Base-by-base conservation (phyloP, 2,797 vertebrate species). In the Yasuhikotakia modesta region DNA sequence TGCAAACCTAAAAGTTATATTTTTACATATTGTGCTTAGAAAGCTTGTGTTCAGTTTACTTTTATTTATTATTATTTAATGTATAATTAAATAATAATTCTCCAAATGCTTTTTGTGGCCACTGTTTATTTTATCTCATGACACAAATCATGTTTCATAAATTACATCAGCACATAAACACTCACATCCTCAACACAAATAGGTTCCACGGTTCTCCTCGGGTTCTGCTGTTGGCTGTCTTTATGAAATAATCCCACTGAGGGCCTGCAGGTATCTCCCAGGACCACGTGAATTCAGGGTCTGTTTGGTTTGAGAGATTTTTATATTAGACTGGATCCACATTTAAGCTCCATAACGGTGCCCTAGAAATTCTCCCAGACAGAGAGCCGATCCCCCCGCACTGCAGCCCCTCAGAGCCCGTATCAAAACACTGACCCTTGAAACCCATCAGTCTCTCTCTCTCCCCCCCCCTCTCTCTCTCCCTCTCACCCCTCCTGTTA, bases 281-380 rank as follows among this genome's bases (percentile, higher is more conserved):
- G 89, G 89, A 87, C 87, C 87, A 86, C 14, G 39, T 85, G 71
- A 77, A 83, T 87, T 86, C 86, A 85, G 85, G 55, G 88, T n/a
- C n/a, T 93, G 92, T 92, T 93, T 92, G 89, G 85, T 87, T 91
- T 92, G 89, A 91, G 88, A 91, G 89, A 89, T 92, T 93, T 92
- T 91, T n/a, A n/a, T 93, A 93, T 93, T 94, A 93, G 90, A 88
- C 86, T 87, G 88, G 91, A 92, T 91, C 87, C 85, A 91, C 89
- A 86, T 86, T 86, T 93, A 93, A 93, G 92, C 91, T 88, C 91
- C 91, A 89, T 91, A 91, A 90, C 91, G 86, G 88, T 88, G 88
- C 87, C 88, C 83, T 85, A 86, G 86, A 81, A 78, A 87, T 81
- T 89, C 88, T 90, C 89, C 91, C 90, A 93, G 90, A 92, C 90